These are phyloP conservation scores for Acanthacorydalis orientalis DNA, from an alignment of 2,888 invertebrate species.

Conservation along the genomic window DNA sequence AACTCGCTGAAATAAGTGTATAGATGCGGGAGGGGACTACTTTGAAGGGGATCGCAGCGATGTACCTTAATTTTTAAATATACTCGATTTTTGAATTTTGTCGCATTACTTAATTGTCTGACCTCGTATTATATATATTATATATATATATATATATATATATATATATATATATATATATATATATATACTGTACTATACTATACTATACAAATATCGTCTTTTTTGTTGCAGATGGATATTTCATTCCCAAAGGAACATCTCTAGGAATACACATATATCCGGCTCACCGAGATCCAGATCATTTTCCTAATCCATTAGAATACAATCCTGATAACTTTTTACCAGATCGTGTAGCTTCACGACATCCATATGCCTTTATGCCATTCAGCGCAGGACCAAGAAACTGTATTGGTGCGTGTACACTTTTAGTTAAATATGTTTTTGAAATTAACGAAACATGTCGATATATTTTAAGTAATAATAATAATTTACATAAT, in stretches of 20 bases:
- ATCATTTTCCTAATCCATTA: conserved; percentile 19
- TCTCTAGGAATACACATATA: conserved; percentile 15
- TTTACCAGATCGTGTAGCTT: conserved; percentile 16
- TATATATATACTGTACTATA: too few relatives aligned
- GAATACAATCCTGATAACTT: conserved; percentile 22
- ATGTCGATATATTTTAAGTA: too few relatives aligned
- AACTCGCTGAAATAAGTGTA: too few relatives aligned
- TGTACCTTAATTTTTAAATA: too few relatives aligned
- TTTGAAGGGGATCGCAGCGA: too few relatives aligned
- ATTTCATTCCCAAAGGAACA: conserved; percentile 1
- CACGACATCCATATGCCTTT: conserved; percentile 19
- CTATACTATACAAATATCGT: not conserved
- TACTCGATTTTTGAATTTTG: not conserved
- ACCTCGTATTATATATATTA: not conserved
- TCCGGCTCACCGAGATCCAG: conserved; percentile 23
- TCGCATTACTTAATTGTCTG: not conserved
- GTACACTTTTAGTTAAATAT: too few relatives aligned
- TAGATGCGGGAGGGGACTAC: too few relatives aligned
- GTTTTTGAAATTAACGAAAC: too few relatives aligned
- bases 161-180: too few relatives aligned
- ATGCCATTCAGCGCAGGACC: conserved; percentile 21
- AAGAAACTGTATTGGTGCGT: conserved; percentile 21
- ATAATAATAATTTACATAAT: too few relatives aligned
- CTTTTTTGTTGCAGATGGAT: not conserved
- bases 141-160: too few relatives aligned